Conservation (phyloP, 2,113 vertebrate genomes). For the Entelurus aequoreus region DNA sequence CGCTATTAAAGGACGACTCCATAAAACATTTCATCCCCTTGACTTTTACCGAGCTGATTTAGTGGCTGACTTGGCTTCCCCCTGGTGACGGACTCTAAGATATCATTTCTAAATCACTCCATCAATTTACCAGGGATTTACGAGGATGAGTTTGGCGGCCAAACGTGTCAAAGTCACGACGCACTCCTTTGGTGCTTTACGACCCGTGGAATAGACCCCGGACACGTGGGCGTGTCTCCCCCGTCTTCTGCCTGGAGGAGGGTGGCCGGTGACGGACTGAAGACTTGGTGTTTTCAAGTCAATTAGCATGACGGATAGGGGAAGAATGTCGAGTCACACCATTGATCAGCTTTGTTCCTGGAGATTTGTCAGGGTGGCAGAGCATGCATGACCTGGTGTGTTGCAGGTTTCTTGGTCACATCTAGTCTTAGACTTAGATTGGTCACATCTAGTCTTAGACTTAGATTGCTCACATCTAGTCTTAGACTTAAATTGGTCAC, state of each 20-base stretch:
- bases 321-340: slow-evolving; percentile 24
- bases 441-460: too few species aligned
- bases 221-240: slow-evolving; percentile 31
- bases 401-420: too few species aligned
- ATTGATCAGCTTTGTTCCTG: slow-evolving; percentile 21
- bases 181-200: slow-evolving; percentile 47
- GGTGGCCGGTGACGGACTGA: slow-evolving; percentile 25
- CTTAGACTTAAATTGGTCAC: too few species aligned
- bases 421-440: too few species aligned
- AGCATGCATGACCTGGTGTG: too few species aligned
- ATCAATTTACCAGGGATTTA: slow-evolving; percentile 39
- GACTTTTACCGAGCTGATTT: slow-evolving; percentile 33
- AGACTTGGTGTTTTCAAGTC: slow-evolving; percentile 35
- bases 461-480: too few species aligned
- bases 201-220: slow-evolving; percentile 54
- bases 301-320: slow-evolving; percentile 35
- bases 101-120: slow-evolving; percentile 28
- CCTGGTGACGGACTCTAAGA: slow-evolving; percentile 16
- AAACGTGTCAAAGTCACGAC: slow-evolving; percentile 32
- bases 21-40: slow-evolving; percentile 23
- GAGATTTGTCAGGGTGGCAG: slow-evolving; percentile 12
- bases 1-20: slow-evolving; percentile 25
- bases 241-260: slow-evolving; percentile 9
- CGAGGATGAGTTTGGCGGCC: slow-evolving; percentile 25
- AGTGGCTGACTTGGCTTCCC: slow-evolving; percentile 6